A percentile compares a stretch with the other conserved stretches of the same genome.
These are phyloP conservation scores for Nezara viridula DNA, from an alignment of 2,888 invertebrate genomes.

Conservation along the genomic window DNA sequence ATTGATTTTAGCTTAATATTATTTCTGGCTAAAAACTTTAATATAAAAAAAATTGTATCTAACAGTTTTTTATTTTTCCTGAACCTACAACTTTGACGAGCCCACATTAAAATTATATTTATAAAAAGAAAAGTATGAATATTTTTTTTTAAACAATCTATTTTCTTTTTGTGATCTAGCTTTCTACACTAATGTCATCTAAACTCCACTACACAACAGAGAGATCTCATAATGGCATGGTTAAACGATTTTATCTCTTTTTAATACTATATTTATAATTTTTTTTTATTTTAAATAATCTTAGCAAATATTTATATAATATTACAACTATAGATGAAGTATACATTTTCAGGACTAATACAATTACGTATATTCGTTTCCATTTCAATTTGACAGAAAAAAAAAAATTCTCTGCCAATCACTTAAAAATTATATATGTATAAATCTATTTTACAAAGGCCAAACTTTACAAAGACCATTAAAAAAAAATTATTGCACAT, in stretches of 20 bases:
- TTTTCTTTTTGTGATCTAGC: slow-evolving; percentile 51
- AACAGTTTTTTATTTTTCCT: neutral
- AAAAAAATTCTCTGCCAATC: neutral
- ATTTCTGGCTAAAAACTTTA: neutral
- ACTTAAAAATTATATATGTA: slow-evolving; percentile 37
- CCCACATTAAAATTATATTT: slow-evolving; percentile 28
- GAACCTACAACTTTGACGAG: slow-evolving; percentile 26
- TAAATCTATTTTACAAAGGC: slow-evolving; percentile 51
- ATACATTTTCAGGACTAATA: slow-evolving; percentile 59
- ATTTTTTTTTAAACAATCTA: slow-evolving; percentile 22
- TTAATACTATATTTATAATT: slow-evolving; percentile 52
- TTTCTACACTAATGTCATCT: slow-evolving; percentile 52
- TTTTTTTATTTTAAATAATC: slow-evolving; percentile 50
- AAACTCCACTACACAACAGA: slow-evolving; percentile 54
- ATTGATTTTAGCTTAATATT: neutral
- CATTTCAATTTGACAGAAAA: slow-evolving; percentile 39
- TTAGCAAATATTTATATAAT: slow-evolving; percentile 56
- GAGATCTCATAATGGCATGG: slow-evolving; percentile 59
- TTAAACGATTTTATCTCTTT: slow-evolving; percentile 52
- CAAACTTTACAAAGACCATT: slow-evolving; percentile 33
- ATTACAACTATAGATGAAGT: slow-evolving; percentile 53
- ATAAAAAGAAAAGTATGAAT: neutral
- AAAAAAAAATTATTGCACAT: slow-evolving; percentile 57
- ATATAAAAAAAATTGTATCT: neutral
- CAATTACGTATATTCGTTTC: slow-evolving; percentile 60